These are phyloP conservation scores for Petrocephalus microphthalmus DNA, from an alignment of 2,113 vertebrate species.

Conservation along the genomic window DNA sequence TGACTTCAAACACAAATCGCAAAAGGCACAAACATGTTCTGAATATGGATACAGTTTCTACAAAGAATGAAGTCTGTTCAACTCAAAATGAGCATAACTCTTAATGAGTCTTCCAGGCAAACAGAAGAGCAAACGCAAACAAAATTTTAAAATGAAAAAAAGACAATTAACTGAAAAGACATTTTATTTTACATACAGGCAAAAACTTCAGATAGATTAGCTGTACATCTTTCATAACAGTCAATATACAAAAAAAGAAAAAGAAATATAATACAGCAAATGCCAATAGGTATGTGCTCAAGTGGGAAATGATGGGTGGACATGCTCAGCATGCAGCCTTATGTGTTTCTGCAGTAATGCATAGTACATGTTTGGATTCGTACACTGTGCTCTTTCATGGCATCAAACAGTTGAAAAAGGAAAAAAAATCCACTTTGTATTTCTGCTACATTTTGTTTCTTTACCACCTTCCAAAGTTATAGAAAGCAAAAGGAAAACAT, in stretches of 20 bases:
- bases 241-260: conserved; percentile 30
- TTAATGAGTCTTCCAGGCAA: background rate
- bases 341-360: conserved; percentile 54
- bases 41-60: background rate
- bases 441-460: conserved; percentile 64
- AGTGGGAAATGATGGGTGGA: conserved; percentile 36
- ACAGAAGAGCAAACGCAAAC: conserved; percentile 6
- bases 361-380: conserved; percentile 27
- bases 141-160: background rate
- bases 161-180: conserved; percentile 25
- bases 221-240: conserved; percentile 28
- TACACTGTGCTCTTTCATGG: background rate
- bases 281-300: conserved; percentile 42
- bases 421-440: conserved; percentile 36
- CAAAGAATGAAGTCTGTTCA: background rate
- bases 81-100: background rate
- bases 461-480: conserved; percentile 37
- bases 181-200: conserved; percentile 46
- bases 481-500: conserved; percentile 35
- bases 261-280: conserved; percentile 36
- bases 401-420: conserved; percentile 20
- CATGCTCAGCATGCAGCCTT: conserved; percentile 63
- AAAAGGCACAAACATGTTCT: background rate
- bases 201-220: conserved; percentile 26
- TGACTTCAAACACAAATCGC: background rate